A percentile compares a stretch with the other conserved stretches of the same genome.
Conservation (phyloP, 2,113 vertebrate species). For the Rynchops niger region DNA sequence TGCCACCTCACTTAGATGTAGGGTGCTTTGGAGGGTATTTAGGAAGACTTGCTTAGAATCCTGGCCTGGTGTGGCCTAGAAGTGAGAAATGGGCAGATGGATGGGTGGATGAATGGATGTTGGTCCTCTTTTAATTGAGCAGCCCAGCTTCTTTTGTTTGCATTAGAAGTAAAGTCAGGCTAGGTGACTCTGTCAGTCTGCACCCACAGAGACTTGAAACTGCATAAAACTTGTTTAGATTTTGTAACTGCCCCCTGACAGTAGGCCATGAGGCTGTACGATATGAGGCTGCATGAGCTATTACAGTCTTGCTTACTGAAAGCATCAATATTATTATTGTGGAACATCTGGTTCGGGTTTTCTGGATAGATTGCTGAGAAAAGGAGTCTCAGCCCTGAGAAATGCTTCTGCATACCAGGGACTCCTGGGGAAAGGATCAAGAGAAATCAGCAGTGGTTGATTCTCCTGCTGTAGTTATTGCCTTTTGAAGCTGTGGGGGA, state of each 20-base stretch:
- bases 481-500: neutral
- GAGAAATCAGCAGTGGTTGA: neutral
- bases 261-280: neutral
- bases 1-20: neutral
- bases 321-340: neutral
- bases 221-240: neutral
- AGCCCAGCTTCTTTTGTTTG: neutral
- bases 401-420: neutral
- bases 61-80: neutral
- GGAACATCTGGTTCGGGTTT: neutral
- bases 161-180: neutral
- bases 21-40: neutral
- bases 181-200: neutral
- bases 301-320: neutral
- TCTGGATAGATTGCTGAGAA: neutral
- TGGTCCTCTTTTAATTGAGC: neutral
- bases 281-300: neutral
- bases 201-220: neutral
- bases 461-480: neutral
- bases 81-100: neutral
- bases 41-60: neutral
- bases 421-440: constrained; percentile 21
- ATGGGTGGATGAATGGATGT: neutral
- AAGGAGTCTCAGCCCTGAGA: neutral
- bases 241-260: neutral